Conservation (phyloP, 1,140 invertebrate genomes). For the Phymorhynchus buccinoides region DNA sequence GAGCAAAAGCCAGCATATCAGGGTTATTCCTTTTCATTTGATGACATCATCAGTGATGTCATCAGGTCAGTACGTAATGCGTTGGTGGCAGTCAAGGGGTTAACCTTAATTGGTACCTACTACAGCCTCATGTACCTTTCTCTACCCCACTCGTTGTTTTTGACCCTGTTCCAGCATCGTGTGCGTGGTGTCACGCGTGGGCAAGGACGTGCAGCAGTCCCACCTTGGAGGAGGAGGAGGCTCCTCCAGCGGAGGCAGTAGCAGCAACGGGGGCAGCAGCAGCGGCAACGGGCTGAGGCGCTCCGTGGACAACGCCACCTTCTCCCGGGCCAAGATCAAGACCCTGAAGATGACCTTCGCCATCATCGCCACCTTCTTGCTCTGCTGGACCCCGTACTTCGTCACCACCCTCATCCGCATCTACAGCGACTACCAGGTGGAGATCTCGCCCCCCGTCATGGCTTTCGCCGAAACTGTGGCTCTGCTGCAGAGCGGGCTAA, state of each 20-base stretch:
- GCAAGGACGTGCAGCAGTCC: constrained; percentile 39
- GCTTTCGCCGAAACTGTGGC: constrained; percentile 72
- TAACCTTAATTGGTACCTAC: too few species aligned
- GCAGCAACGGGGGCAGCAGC: not conserved
- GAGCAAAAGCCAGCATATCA: too few species aligned
- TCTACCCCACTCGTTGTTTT: too few species aligned
- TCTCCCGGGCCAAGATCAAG: constrained; percentile 74
- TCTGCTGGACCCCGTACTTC: constrained; percentile 75
- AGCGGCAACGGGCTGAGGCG: constrained; percentile 21
- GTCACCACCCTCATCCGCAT: constrained; percentile 70
- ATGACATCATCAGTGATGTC: too few species aligned
- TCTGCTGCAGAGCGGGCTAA: constrained; percentile 73
- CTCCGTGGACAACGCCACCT: constrained; percentile 55
- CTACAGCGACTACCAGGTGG: constrained; percentile 72
- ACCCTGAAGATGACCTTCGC: constrained; percentile 74
- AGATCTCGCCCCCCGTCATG: constrained; percentile 68
- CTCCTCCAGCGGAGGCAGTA: constrained; percentile 7
- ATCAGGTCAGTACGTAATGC: too few species aligned
- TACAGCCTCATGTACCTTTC: too few species aligned
- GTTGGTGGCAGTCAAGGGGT: too few species aligned
- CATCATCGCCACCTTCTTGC: constrained; percentile 73
- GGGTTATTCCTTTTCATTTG: too few species aligned
- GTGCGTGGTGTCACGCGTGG: constrained; percentile 41
- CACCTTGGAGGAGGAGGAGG: too few species aligned
- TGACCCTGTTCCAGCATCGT: constrained; percentile 41